Base-by-base conservation (phyloP, 2,888 invertebrate species). In the Lasioglossum zephyrum region DNA sequence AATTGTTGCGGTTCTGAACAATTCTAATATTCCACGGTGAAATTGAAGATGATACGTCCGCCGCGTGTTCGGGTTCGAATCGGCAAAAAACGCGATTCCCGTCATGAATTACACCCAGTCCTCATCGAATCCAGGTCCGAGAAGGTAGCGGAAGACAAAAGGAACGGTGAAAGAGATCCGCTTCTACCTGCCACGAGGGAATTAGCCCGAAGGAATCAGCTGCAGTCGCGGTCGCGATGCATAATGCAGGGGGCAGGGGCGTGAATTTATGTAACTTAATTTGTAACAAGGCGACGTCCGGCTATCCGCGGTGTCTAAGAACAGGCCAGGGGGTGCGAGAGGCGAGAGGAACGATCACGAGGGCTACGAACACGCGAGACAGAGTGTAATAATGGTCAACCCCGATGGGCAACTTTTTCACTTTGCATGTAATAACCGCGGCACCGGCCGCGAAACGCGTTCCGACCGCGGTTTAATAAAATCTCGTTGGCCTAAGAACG, bases 191-290 rank as follows among this genome's bases (percentile, higher is more conserved):
- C 81, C 73, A 63, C 63, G 79, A 73, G 89, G 79, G 78, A 88
- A 90, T 90, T 90, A 89, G 81, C 80, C 79, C 77, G 41, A 72
- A 73, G 77, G 87, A 84, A 80, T 86, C 79, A 82, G 79, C 57
- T 53, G 87, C 78, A 76, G 77, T 77, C 73, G 77, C 57, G 72
- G 47, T 76, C 81, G 75, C 76, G 76, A 81, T 66, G 82, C 81
- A 85, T 89, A 89, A 90, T 90, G 83, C 73, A 74, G 31, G 80
- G 81, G 81, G 87, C 86, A 83, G 78, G 76, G 77, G 82, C 86
- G 80, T 80, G 81, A 89, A 90, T 90, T 91, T 89, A 90, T 90
- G 90, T 88, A 89, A 90, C 91, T 91, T 88, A 91, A 90, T 90
- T 91, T 91, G 84, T 90, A 90, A 90, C 76, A 69, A 74, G 26